Percentiles rank a stretch among this genome's conserved stretches.
Conservation (phyloP, 2,797 vertebrate genomes). For the Alouatta caraya region DNA sequence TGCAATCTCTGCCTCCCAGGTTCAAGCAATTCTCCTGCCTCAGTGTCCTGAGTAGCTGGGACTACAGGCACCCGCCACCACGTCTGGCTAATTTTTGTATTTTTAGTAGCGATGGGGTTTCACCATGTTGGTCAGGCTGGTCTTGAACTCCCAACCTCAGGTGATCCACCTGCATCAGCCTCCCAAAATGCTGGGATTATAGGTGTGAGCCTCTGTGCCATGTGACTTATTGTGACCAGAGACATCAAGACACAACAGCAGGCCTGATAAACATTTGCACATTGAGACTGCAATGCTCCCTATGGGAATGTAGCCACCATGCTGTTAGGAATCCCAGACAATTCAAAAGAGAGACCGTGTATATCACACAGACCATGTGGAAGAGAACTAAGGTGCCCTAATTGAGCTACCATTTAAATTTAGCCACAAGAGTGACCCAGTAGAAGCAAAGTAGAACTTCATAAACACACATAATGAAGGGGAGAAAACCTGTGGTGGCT, state of each 20-base stretch:
- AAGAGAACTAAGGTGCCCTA: not conserved
- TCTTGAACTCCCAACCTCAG: no score
- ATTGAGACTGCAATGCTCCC: not conserved
- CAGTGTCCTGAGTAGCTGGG: not conserved
- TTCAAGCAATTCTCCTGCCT: not conserved
- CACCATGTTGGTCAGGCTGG: no score
- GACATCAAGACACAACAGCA: not conserved
- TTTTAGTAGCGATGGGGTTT: no score
- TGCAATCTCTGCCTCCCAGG: not conserved
- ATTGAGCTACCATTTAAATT: not conserved
- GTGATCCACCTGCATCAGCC: no score
- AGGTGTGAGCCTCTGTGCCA: no score
- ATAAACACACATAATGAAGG: constrained; percentile 84
- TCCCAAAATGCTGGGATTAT: no score
- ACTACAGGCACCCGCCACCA: not conserved
- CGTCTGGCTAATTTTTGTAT: not conserved
- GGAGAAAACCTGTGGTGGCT: constrained; percentile 95
- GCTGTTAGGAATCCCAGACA: not conserved
- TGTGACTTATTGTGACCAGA: not conserved
- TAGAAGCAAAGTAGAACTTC: not conserved
- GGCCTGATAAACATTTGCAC: not conserved
- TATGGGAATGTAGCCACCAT: not conserved
- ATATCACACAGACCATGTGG: not conserved
- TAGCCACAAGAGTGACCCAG: not conserved
- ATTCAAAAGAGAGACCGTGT: not conserved